A percentile compares a stretch with the other conserved stretches of the same genome.
Evolutionary conservation across 2,113 vertebrate genomes (phyloP).

Genomic region (Zapus hudsonius): DNA sequence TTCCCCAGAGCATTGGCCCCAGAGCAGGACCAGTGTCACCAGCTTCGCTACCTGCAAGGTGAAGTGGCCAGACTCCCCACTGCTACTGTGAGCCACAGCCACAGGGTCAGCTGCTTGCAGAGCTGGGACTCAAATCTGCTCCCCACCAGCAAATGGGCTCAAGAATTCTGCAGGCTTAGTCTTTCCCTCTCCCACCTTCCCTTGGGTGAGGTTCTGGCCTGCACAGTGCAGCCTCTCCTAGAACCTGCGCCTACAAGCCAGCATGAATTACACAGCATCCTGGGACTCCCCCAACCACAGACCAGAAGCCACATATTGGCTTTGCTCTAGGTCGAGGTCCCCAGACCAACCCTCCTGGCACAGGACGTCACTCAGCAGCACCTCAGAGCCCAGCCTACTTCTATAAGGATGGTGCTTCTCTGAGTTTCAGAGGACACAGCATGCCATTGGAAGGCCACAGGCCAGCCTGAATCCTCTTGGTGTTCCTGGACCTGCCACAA

Average conservation of each 20-base stretch:
- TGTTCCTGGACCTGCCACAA: not conserved
- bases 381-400: not conserved
- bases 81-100: accelerated
- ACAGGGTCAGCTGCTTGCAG: not conserved
- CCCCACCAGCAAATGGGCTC: not conserved
- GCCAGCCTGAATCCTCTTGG: not conserved
- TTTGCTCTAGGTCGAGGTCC: too few relatives aligned
- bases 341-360: too few relatives aligned
- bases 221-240: too few relatives aligned
- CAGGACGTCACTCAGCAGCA: not conserved
- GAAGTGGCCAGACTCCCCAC: not conserved
- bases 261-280: too few relatives aligned
- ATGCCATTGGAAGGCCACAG: accelerated
- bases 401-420: accelerated
- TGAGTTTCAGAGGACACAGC: not conserved
- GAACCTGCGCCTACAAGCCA: too few relatives aligned
- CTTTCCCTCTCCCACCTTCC: too few relatives aligned
- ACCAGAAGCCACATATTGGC: too few relatives aligned
- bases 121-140: too few relatives aligned
- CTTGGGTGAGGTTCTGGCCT: too few relatives aligned
- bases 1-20: not conserved
- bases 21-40: not conserved
- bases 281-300: too few relatives aligned
- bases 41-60: not conserved
- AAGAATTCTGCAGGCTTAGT: too few relatives aligned